Conservation (phyloP, 2,888 invertebrate species). For the Meghimatium bilineatum region DNA sequence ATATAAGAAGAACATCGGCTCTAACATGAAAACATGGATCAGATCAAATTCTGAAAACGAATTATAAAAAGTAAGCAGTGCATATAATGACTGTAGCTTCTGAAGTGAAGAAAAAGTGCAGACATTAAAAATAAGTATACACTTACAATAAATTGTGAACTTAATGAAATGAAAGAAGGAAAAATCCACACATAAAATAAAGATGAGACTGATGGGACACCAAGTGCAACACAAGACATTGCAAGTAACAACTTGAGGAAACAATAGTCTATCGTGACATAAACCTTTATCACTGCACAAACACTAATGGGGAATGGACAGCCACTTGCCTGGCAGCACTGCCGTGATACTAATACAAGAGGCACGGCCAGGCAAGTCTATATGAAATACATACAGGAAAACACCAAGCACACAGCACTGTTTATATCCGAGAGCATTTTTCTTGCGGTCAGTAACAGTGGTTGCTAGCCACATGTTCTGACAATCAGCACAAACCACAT, state of each 20-base stretch:
- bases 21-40: conserved; percentile 1
- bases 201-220: not conserved
- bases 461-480: not conserved
- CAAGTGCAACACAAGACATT: conserved; percentile 10
- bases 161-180: not conserved
- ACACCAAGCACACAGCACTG: not conserved
- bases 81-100: not conserved
- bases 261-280: not conserved
- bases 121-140: not conserved
- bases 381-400: not conserved
- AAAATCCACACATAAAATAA: not conserved
- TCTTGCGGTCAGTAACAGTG: not conserved
- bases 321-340: not conserved
- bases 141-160: not conserved
- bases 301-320: not conserved
- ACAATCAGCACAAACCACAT: not conserved
- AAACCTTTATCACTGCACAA: not conserved
- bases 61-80: not conserved
- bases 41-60: not conserved
- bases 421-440: no score
- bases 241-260: not conserved
- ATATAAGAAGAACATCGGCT: not conserved
- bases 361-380: not conserved
- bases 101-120: not conserved
- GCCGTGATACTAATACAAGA: not conserved